A percentile compares a stretch with the other conserved stretches of the same genome.
These are phyloP conservation scores for Dinocampus coccinellae DNA, from an alignment of 2,888 invertebrate species.

Conservation along the genomic window DNA sequence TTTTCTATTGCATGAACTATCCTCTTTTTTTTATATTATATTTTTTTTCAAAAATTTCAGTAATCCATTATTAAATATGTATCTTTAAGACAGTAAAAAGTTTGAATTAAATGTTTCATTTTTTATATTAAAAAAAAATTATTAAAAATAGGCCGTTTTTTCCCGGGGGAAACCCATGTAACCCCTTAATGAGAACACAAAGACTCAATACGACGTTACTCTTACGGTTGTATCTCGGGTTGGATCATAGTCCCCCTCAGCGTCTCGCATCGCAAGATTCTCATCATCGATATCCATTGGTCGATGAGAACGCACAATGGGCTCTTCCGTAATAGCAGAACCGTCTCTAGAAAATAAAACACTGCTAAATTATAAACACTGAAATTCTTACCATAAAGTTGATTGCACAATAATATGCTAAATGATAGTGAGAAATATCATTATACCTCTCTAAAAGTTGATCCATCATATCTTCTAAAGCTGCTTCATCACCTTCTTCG, in stretches of 20 bases:
- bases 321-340: constrained; percentile 65
- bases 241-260: constrained; percentile 65
- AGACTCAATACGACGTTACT: constrained; percentile 50
- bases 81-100: too few relatives aligned
- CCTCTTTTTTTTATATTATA: too few relatives aligned
- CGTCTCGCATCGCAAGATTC: constrained; percentile 62
- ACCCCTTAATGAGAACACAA: too few relatives aligned
- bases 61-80: too few relatives aligned
- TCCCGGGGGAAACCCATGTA: too few relatives aligned
- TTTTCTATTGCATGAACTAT: too few relatives aligned
- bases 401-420: background rate
- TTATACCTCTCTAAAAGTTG: constrained; percentile 74
- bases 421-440: background rate
- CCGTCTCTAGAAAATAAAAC: constrained; percentile 67
- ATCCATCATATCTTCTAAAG: constrained; percentile 78
- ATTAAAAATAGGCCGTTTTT: too few relatives aligned
- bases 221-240: constrained; percentile 67
- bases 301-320: constrained; percentile 63
- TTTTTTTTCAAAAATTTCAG: too few relatives aligned
- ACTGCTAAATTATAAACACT: constrained; percentile 68
- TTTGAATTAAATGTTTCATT: too few relatives aligned
- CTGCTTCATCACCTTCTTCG: constrained; percentile 72
- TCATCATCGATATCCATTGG: constrained; percentile 69
- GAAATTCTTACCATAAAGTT: constrained; percentile 41
- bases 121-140: too few relatives aligned